Percentiles rank a stretch among this genome's conserved stretches.
These are phyloP conservation scores for Pogonophryne albipinna DNA, from an alignment of 2,797 vertebrate species.

Conservation along the genomic window DNA sequence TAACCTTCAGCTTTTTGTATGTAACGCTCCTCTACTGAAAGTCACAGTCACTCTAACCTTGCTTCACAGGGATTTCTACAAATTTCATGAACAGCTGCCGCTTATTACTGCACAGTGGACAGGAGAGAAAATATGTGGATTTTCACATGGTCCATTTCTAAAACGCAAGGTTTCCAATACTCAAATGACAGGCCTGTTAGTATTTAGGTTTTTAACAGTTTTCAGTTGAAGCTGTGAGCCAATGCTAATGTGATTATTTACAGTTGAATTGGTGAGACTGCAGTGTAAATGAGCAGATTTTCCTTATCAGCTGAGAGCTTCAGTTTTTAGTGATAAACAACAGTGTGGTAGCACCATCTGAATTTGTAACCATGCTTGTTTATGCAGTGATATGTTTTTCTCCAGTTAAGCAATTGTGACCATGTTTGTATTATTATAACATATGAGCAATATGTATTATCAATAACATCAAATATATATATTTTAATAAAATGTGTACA, in stretches of 20 bases:
- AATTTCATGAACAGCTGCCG: constrained; percentile 65
- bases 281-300: constrained; percentile 13
- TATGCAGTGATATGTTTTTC: neutral
- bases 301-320: neutral
- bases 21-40: constrained; percentile 36
- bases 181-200: neutral
- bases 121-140: constrained; percentile 25
- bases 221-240: constrained; percentile 2
- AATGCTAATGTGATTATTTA: constrained; percentile 20
- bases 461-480: neutral
- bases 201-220: neutral
- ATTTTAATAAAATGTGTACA: neutral
- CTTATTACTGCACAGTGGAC: constrained; percentile 30
- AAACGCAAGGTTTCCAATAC: neutral
- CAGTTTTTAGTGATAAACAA: neutral
- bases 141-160: constrained; percentile 11
- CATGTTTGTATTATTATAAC: neutral
- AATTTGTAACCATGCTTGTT: constrained; percentile 2
- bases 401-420: neutral
- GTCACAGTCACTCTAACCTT: constrained; percentile 51
- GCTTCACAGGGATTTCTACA: constrained; percentile 54
- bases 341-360: neutral
- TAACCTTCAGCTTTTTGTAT: constrained; percentile 42
- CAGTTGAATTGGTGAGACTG: constrained; percentile 8
- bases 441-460: neutral